A percentile compares a stretch with the other conserved stretches of the same genome.
These are phyloP conservation scores for Andricus grossulariae DNA, from an alignment of 1,140 invertebrate species.

Conservation along the genomic window DNA sequence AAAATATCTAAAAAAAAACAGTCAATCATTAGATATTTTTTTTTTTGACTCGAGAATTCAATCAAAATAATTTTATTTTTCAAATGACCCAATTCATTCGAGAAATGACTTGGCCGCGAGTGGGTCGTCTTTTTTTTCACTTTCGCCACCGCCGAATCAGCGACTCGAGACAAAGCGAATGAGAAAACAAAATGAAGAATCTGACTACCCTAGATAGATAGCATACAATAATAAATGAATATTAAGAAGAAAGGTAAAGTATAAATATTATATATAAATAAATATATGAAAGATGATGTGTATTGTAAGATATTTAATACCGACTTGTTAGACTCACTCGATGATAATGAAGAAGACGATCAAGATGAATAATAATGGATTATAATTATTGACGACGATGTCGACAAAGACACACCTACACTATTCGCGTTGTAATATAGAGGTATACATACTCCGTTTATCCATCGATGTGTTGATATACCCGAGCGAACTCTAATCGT, in stretches of 20 bases:
- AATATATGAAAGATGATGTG: constrained; percentile 68
- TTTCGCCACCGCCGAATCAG: constrained; percentile 42
- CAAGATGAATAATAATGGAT: constrained; percentile 44
- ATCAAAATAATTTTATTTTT: constrained; percentile 20
- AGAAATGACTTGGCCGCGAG: constrained; percentile 37
- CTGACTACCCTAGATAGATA: constrained; percentile 68
- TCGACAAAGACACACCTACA: constrained; percentile 47
- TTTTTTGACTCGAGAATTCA: constrained; percentile 15
- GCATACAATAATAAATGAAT: constrained; percentile 63
- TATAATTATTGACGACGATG: constrained; percentile 35
- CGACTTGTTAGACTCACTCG: constrained; percentile 64
- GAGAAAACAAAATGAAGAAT: constrained; percentile 56
- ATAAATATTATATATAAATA: constrained; percentile 67
- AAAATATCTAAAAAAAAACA: not conserved
- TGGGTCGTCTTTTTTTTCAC: constrained; percentile 39
- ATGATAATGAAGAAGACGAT: constrained; percentile 60
- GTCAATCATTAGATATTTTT: constrained; percentile 4
- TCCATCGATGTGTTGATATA: constrained; percentile 71
- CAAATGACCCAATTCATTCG: constrained; percentile 27
- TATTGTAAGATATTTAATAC: constrained; percentile 74
- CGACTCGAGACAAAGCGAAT: constrained; percentile 15
- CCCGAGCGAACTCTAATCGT: constrained; percentile 62
- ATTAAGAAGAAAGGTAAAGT: constrained; percentile 59
- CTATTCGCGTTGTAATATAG: constrained; percentile 69
- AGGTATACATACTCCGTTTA: constrained; percentile 63